Evolutionary conservation across 2,113 vertebrate genomes (phyloP).

Genomic region (Platichthys stellatus): DNA sequence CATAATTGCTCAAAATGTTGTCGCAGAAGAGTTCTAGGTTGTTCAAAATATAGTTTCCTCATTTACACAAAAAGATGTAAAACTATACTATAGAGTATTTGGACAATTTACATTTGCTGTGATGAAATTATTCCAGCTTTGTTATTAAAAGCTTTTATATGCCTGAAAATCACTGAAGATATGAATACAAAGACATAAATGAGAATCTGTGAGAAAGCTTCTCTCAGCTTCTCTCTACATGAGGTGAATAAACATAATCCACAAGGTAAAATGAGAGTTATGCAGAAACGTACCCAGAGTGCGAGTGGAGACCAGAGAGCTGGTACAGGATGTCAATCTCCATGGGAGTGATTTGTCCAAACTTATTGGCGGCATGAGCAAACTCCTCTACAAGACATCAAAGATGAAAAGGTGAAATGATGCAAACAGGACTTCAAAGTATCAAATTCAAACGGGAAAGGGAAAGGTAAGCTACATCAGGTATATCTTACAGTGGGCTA

Average conservation of each 20-base stretch:
- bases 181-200: too few relatives aligned
- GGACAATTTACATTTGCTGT: too few relatives aligned
- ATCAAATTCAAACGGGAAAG: constrained; percentile 22
- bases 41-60: too few relatives aligned
- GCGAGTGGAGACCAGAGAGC: constrained; percentile 89
- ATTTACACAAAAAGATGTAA: too few relatives aligned
- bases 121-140: too few relatives aligned
- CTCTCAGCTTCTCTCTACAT: background rate
- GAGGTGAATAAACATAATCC: background rate
- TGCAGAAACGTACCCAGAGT: constrained; percentile 88
- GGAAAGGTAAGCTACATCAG: constrained; percentile 1
- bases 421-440: background rate
- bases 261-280: background rate
- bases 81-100: too few relatives aligned
- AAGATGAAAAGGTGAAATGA: constrained; percentile 21
- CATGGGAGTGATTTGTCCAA: constrained; percentile 93
- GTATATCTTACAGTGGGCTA: constrained; percentile 28
- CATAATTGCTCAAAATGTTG: too few relatives aligned
- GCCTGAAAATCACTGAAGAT: too few relatives aligned
- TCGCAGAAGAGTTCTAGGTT: too few relatives aligned
- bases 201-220: too few relatives aligned
- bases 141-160: too few relatives aligned
- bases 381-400: constrained; percentile 88
- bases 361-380: constrained; percentile 88
- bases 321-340: constrained; percentile 96